Evolutionary conservation across 1,140 invertebrate genomes (phyloP).

Genomic region (Solenopsis invicta): DNA sequence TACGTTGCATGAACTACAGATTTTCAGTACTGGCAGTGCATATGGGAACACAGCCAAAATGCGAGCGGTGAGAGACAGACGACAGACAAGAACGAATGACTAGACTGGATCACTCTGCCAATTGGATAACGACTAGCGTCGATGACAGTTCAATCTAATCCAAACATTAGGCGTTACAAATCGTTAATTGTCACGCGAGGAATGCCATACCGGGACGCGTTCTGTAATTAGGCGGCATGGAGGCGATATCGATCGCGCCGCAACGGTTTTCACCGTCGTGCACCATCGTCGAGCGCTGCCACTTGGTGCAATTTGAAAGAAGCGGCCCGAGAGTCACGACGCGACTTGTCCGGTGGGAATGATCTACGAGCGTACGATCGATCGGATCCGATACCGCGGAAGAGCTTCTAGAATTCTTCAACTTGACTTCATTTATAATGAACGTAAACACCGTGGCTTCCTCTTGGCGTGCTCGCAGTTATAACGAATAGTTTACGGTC

Average conservation of each 20-base stretch:
- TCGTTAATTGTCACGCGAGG: conserved; percentile 83
- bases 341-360: conserved; percentile 69
- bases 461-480: conserved; percentile 1
- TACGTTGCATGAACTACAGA: too few species aligned
- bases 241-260: conserved; percentile 74
- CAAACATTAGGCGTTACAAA: conserved; percentile 80
- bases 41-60: background rate
- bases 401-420: conserved; percentile 60
- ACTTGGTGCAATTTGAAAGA: conserved; percentile 51
- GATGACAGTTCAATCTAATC: conserved; percentile 75
- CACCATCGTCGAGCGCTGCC: conserved; percentile 24
- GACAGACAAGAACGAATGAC: background rate
- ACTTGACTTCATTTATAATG: conserved; percentile 37
- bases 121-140: conserved; percentile 25
- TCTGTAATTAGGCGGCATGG: conserved; percentile 77
- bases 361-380: conserved; percentile 75
- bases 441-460: conserved; percentile 21
- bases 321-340: conserved; percentile 66
- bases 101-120: conserved; percentile 22
- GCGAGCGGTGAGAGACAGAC: background rate
- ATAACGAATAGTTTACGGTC: background rate
- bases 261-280: conserved; percentile 57
- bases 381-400: conserved; percentile 68
- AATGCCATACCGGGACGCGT: conserved; percentile 71
- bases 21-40: too few species aligned